phyloP scores from a whole-genome alignment of 2,888 invertebrate species.

The Fragum whitleyi region DNA sequence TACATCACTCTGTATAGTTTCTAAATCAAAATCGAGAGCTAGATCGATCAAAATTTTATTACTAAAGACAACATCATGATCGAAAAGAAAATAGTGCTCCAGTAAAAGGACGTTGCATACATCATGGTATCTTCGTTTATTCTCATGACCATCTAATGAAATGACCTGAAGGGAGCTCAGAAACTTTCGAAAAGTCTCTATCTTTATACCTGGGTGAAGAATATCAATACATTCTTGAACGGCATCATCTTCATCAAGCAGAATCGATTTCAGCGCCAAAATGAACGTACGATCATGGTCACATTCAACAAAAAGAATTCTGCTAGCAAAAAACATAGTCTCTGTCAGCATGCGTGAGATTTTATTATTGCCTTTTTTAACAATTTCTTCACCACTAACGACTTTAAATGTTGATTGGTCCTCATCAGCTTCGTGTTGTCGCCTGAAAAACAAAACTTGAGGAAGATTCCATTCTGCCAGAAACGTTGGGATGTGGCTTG shows the following conservation, averaged over 20 bases:
- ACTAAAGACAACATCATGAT: constrained; percentile 1
- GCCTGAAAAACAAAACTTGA: constrained; percentile 5
- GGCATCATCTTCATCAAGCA: background rate
- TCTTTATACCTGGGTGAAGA: background rate
- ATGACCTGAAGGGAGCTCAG: constrained; percentile 12
- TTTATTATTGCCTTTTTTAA: background rate
- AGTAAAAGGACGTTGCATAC: constrained; percentile 12
- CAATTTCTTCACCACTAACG: background rate
- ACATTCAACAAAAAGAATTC: constrained; percentile 26
- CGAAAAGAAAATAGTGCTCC: constrained; percentile 20
- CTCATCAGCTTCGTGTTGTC: background rate
- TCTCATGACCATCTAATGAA: constrained; percentile 3
- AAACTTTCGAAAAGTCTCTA: background rate
- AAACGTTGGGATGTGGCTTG: constrained; percentile 26
- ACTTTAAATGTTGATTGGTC: background rate
- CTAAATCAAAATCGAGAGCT: background rate
- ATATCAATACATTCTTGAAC: background rate
- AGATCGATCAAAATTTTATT: background rate
- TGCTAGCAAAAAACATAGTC: constrained; percentile 16
- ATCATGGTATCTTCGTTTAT: background rate
- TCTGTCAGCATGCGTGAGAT: background rate
- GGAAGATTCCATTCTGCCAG: constrained; percentile 23
- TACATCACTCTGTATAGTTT: background rate
- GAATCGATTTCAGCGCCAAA: background rate
- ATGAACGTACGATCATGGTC: constrained; percentile 18